These are phyloP conservation scores for Sipha flava DNA, from an alignment of 1,140 invertebrate species.

Conservation along the genomic window DNA sequence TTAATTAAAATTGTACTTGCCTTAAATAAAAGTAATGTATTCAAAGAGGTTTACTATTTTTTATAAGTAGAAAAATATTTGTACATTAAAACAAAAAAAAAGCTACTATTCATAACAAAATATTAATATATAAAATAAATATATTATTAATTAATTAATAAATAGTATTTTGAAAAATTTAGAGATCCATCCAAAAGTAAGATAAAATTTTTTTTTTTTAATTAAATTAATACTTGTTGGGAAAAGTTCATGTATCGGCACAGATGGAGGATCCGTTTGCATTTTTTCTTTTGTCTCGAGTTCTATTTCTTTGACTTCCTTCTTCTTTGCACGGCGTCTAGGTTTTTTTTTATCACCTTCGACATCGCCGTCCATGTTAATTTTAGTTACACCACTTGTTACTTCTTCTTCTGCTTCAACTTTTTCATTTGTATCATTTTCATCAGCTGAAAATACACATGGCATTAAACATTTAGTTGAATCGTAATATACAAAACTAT, in stretches of 20 bases:
- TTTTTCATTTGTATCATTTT: slow-evolving; percentile 45
- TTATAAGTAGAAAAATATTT: too few relatives aligned
- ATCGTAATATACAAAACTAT: not conserved
- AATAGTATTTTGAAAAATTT: too few relatives aligned
- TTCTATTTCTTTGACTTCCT: slow-evolving; percentile 40
- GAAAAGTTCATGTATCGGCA: slow-evolving; percentile 78
- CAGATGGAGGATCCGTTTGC: slow-evolving; percentile 75
- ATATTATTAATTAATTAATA: too few relatives aligned
- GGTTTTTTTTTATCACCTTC: slow-evolving; percentile 40
- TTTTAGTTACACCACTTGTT: not conserved
- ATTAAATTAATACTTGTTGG: slow-evolving; percentile 59
- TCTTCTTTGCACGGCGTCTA: slow-evolving; percentile 29
- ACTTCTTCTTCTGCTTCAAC: slow-evolving; percentile 40
- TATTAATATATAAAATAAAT: too few relatives aligned
- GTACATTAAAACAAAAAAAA: too few relatives aligned
- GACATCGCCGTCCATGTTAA: slow-evolving; percentile 31
- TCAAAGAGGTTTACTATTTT: too few relatives aligned
- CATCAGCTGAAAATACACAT: slow-evolving; percentile 38
- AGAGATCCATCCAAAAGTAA: too few relatives aligned
- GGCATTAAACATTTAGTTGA: not conserved
- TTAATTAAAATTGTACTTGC: too few relatives aligned
- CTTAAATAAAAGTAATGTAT: too few relatives aligned
- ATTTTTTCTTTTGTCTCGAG: slow-evolving; percentile 42
- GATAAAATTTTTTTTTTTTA: too few relatives aligned
- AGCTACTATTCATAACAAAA: too few relatives aligned